A percentile compares a stretch with the other conserved stretches of the same genome.
phyloP scores from a whole-genome alignment of 2,797 vertebrate species.

The Nyctalus aviator region DNA sequence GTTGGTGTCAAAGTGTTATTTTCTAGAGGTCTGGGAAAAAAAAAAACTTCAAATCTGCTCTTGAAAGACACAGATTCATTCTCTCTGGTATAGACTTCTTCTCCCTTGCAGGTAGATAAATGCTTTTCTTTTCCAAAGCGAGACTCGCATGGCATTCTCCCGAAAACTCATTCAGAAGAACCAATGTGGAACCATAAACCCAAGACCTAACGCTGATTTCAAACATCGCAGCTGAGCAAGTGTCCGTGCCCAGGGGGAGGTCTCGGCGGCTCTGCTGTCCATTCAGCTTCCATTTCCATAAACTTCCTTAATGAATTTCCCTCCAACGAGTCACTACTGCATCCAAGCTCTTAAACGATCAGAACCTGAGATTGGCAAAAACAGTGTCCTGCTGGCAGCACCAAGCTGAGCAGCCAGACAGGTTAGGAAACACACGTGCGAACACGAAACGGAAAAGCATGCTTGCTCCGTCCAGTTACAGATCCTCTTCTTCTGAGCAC shows the following conservation, averaged over 20 bases:
- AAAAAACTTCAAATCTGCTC: not conserved
- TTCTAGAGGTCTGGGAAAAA: not conserved
- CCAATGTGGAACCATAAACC: not conserved
- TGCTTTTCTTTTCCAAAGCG: constrained; percentile 36
- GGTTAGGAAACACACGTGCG: not conserved
- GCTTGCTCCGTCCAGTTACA: not conserved
- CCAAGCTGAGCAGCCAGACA: not conserved
- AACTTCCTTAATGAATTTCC: not conserved
- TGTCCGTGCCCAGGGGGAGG: not conserved
- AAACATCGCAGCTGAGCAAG: not conserved
- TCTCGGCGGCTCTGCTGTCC: not conserved
- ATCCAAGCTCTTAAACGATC: not conserved
- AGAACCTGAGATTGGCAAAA: constrained; percentile 19
- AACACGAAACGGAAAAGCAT: not conserved
- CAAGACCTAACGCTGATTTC: not conserved
- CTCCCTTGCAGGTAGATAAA: not conserved
- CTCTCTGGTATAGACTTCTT: not conserved
- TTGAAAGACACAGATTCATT: constrained; percentile 7
- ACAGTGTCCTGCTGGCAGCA: not conserved
- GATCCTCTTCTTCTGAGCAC: not conserved
- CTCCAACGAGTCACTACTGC: not conserved
- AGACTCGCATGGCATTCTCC: not conserved
- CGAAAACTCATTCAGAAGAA: constrained; percentile 20
- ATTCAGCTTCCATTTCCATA: not conserved
- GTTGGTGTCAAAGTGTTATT: not conserved